Base-by-base conservation (phyloP, 2,113 vertebrate genomes). In the Hyperoodon ampullatus region DNA sequence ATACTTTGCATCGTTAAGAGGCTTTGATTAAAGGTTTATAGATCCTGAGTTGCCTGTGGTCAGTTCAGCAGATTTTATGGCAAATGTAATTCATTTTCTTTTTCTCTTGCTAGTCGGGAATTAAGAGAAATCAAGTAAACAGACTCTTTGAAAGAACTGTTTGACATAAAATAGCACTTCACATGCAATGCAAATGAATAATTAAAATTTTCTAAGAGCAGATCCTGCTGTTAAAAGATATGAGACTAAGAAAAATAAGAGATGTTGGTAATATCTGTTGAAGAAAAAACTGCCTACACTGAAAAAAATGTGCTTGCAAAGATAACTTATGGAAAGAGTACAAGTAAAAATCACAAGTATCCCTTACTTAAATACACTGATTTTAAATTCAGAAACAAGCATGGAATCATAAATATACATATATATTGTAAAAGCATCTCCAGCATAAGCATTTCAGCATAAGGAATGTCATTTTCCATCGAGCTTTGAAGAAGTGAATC, bases 111-210 rank as follows among this genome's bases (percentile, higher is more conserved):
- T 88, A 85, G 70, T 87, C 16, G 68, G n/a, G 53, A 75, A 95
- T 55, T 75, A 96, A 94, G 68, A 90, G 16, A 82, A 47, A 30
- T 55, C 21, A 77, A 90, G 26, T 78, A 95, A 95, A 92, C 71
- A 96, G 58, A 68, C n/a, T 77, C 66, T 78, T 95, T 78, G 70
- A 60, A 93, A 92, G 63, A 81, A 85, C 33, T 60, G 28, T 83
- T 91, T 13, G 5, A 90, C 81, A 88, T 39, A 85, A 90, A 94
- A 15, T 74, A 66, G 78, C 75, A 96, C 68, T 83, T 72, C 35
- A 88, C 35, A 70, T 65, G 77, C 77, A 96, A 66, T 91, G 80
- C 91, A 97, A 94, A 94, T 96, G 81, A 96, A 94, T 94, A 96
- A 89, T 95, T 88, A 88, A 93, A 94, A 75, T 60, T 85, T 80